Evolutionary conservation across 1,140 invertebrate species (phyloP), one percentile per base, ranked within the genome.

Genomic region (Drosophila tristis): DNA sequence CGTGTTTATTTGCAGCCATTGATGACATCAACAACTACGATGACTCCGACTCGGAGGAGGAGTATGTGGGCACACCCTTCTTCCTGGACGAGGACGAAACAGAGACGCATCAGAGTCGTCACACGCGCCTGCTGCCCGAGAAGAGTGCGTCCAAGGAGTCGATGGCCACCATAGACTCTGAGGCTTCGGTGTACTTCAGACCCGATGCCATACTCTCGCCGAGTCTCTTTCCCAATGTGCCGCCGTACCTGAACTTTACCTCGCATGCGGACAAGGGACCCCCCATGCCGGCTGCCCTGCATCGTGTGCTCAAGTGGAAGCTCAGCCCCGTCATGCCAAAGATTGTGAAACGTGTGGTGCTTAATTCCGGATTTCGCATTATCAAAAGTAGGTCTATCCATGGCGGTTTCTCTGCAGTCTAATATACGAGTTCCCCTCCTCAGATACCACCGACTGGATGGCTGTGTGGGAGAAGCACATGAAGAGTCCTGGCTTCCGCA

Each of bases 321-420:
- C 93, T 98, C 43, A 98, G 97, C 73, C 96, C 96, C 0, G 98
- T 98, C 13, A 99, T 98, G n/a, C 98, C 98, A 4, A 92, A 90
- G 5, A 94, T 97, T 71, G 94, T 99, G 9, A 97, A 99, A 47
- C 95, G 97, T 78, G 97, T 96, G 1, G 92, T 99, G 0, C 91
- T 94, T 1, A 97, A 98, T 91, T 96, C 97, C 16, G 97, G 97
- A 13, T 98, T 98, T 92, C 94, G 95, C 55, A 93, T 98, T 76
- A 95, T 98, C 15, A 96, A 96, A 93, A 96, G 96, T 95, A 93
- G 94, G 91, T 44, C 23, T 7, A 0, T 25, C 5, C 0, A 20
- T 2, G 13, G 16, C 0, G 1, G 23, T 0, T 25, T 25, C 23
- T 4, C 8, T 53, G 0, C 0, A n/a, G 7, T 13, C 1, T 9